These are phyloP conservation scores for Cephus cinctus DNA, from an alignment of 1,140 invertebrate genomes.

Conservation along the genomic window DNA sequence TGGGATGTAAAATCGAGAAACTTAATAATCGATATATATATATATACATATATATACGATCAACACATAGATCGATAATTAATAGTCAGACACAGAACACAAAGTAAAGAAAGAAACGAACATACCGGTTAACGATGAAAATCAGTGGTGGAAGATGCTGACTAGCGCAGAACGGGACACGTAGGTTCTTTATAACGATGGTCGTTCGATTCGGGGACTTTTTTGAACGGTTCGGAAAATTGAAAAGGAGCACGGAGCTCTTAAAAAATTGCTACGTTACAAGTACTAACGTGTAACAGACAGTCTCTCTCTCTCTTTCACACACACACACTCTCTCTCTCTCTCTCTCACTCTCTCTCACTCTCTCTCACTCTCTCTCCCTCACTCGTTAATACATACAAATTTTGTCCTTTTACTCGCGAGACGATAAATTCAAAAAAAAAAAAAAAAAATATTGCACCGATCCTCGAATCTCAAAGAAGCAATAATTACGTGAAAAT, in stretches of 20 bases:
- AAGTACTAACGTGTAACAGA: no score
- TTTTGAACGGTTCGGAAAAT: no score
- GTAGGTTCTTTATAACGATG: constrained; percentile 29
- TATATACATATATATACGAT: not conserved
- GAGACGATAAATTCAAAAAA: no score
- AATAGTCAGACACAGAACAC: constrained; percentile 32
- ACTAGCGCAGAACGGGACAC: constrained; percentile 50
- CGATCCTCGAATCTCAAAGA: no score
- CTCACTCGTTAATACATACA: no score
- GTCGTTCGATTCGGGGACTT: no score
- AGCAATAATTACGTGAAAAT: no score
- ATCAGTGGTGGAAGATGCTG: constrained; percentile 52
- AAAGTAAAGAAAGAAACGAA: constrained; percentile 56
- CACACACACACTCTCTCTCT: constrained; percentile 17
- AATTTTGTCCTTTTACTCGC: no score
- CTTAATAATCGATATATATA: not conserved
- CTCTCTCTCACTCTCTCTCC: constrained; percentile 12
- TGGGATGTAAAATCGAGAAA: not conserved
- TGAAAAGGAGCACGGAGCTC: no score
- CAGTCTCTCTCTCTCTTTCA: constrained; percentile 17
- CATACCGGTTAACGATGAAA: constrained; percentile 57
- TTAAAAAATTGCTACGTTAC: no score
- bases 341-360: constrained; percentile 14
- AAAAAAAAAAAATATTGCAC: no score
- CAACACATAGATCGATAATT: constrained; percentile 21